These are phyloP conservation scores for Archips crataeganus DNA, from an alignment of 2,888 invertebrate species.

Conservation along the genomic window DNA sequence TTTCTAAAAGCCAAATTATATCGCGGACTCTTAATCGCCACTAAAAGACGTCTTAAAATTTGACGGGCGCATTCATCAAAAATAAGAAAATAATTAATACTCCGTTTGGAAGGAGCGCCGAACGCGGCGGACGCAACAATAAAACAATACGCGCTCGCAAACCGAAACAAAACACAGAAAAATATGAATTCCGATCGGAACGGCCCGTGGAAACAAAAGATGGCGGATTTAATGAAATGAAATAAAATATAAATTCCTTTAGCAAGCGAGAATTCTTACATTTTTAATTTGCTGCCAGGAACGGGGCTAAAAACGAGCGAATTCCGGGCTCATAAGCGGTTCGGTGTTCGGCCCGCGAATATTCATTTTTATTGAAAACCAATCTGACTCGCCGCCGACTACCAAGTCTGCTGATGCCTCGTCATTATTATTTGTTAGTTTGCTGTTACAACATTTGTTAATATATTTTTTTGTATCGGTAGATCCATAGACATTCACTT, in stretches of 20 bases:
- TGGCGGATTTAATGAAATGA: slow-evolving; percentile 85
- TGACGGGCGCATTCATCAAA: slow-evolving; percentile 77
- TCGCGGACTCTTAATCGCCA: slow-evolving; percentile 66
- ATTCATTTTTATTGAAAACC: slow-evolving; percentile 65
- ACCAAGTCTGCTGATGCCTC: slow-evolving; percentile 19
- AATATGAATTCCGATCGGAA: slow-evolving; percentile 85
- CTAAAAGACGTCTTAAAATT: slow-evolving; percentile 68
- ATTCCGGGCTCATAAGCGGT: slow-evolving; percentile 77
- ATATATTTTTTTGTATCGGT: not conserved
- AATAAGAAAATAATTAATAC: slow-evolving; percentile 85
- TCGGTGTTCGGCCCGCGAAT: slow-evolving; percentile 52
- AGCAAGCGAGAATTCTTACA: slow-evolving; percentile 84
- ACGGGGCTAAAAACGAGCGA: slow-evolving; percentile 79
- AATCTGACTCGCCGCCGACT: slow-evolving; percentile 39
- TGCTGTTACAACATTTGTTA: not conserved
- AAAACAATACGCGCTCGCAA: slow-evolving; percentile 81
- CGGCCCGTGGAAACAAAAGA: slow-evolving; percentile 83
- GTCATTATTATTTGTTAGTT: not conserved
- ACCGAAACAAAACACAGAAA: slow-evolving; percentile 85
- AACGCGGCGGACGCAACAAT: slow-evolving; percentile 78
- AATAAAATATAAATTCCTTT: slow-evolving; percentile 85
- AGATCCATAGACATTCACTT: not conserved
- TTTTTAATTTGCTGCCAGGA: slow-evolving; percentile 83
- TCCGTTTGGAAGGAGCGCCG: slow-evolving; percentile 69
- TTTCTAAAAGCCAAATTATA: slow-evolving; percentile 67